Evolutionary conservation across 2,888 invertebrate species (phyloP), one percentile per base, ranked within the genome.

Genomic region (Catotricha subobsoleta): DNA sequence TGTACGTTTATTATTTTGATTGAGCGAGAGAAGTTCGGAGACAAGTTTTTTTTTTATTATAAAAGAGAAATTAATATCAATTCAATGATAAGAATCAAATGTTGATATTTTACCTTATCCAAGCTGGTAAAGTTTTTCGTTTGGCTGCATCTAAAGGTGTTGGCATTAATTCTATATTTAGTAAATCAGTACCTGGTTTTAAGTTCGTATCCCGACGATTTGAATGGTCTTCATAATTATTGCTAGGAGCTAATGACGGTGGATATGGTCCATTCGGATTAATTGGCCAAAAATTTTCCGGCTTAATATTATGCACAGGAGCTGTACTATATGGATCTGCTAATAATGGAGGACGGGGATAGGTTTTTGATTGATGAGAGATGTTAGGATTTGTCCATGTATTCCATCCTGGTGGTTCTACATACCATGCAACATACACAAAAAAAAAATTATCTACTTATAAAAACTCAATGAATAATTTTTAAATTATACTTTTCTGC

Each of bases 121-220:
- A 97, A 1, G 86, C 88, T n/a, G 97, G 97, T 18, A 97, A 68
- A 51, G 84, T 80, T 54, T 88, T 77, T 28, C 91, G 68, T 61
- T 87, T 87, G 15, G 80, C 81, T 13, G 87, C 86, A 61, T 91
- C 90, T 56, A 74, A 64, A 23, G 66, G 68, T 10, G 64, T 52
- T 1, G 55, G 47, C 39, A 55, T 49, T 18, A 39, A 35, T 39
- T 39, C 39, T 36, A 36, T 10, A 23, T 36, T 21, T 25, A 23
- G 23, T 36, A 36, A 23, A 23, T 38, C 23, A 18, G 18, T 38
- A 28, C 38, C 28, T 38, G 38, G 28, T 38, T 38, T 38, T 18
- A 28, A 19, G 28, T 28, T 27, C 23, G 21, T 18, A 40, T 39
- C 43, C 21, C 15, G 3, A 23, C 23, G 36, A 13, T 19, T 15